Evolutionary conservation across 64 coral and sea anemone genomes (phyloP), one percentile per base, ranked within the genome.

Genomic region (Acropora yongei): DNA sequence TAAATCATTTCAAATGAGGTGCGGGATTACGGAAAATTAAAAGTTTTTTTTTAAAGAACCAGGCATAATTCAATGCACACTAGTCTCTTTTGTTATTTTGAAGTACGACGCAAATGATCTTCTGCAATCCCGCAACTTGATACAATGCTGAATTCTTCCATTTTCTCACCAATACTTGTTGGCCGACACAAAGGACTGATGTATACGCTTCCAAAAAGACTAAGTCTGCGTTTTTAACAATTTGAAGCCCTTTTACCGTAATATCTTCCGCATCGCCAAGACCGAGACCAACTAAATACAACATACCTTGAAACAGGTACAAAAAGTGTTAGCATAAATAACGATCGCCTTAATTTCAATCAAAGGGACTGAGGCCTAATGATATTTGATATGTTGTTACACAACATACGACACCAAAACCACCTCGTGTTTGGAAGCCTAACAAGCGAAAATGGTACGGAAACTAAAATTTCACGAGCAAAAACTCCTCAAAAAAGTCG

Each of bases 381-480:
- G 3, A 9, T 88, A 75, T 18, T 55, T 82, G 19, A 5, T 11
- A 50, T 74, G 45, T 50, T 55, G 30, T 82, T 82, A 40, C 4
- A 82, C 20, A 19, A 20, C 10, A 30, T 53, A n/a, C 18, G 1
- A 30, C 4, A 55, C 9, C 51, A 9, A 55, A 55, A 5, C 16
- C 41, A 14, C 14, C 6, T 42, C 39, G 6, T 84, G 57, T 66
- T 77, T 83, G 20, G 68, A 55, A 55, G 51, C 5, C 10, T 10
- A 7, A 10, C 30, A 30, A 55, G 5, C 51, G 20, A 91, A 69
- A 45, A 99, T 99, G 97, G 97, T 99, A 30, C 76, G 97, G 9
- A 96, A 96, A 74, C 93, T 99, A 14, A 99, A 99, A 48, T 99
- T 88, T 81, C 97, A 99, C 88, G 97, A 99, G 84, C 93, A 99